Evolutionary conservation across 1,140 invertebrate species (phyloP).

Genomic region (Neodiprion fabricii): DNA sequence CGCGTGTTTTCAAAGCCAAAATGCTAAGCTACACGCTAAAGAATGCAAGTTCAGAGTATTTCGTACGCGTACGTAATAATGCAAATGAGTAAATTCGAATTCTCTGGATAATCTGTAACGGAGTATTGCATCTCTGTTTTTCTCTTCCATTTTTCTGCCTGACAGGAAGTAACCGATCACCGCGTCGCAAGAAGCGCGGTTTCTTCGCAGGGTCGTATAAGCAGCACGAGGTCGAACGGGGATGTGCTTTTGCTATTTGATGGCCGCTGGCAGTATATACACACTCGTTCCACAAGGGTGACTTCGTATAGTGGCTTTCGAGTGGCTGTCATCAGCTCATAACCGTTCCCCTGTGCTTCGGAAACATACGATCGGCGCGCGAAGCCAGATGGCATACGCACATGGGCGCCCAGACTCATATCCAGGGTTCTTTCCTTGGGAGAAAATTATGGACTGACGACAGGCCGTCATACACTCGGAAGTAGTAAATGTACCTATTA

Average conservation of each 20-base stretch:
- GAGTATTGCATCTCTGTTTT: neutral
- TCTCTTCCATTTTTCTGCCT: neutral
- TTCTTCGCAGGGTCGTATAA: neutral
- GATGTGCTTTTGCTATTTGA: neutral
- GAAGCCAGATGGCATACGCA: neutral
- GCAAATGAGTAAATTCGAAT: neutral
- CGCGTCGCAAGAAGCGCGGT: neutral
- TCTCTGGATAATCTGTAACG: neutral
- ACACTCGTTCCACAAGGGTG: neutral
- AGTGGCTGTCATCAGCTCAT: constrained; percentile 5
- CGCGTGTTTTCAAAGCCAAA: neutral
- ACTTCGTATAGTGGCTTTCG: neutral
- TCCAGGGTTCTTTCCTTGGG: neutral
- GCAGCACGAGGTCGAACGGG: neutral
- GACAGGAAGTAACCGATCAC: neutral
- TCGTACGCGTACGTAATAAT: neutral
- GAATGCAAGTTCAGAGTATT: too few species aligned
- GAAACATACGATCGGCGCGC: neutral
- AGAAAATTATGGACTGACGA: constrained; percentile 5
- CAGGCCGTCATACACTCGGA: neutral
- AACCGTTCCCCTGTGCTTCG: neutral
- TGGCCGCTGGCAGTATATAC: neutral
- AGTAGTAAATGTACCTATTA: constrained; percentile 7
- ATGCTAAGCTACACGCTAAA: neutral
- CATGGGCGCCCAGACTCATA: neutral